These are phyloP conservation scores for Amphiprion percula DNA, from an alignment of 2,113 vertebrate species.

Conservation along the genomic window DNA sequence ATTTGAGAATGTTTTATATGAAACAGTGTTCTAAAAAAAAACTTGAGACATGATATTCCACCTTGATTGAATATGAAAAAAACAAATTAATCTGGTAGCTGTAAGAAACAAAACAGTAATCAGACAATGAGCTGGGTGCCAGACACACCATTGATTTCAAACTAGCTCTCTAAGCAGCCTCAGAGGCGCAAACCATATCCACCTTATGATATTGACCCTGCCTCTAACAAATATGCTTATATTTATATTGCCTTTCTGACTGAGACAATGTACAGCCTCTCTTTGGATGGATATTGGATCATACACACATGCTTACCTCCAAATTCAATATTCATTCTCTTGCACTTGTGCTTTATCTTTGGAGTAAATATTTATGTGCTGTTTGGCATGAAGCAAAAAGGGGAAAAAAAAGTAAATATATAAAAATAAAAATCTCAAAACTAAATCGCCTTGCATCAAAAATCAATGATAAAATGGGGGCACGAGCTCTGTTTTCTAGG, in stretches of 20 bases:
- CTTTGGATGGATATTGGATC: conserved; percentile 80
- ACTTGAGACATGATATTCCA: conserved; percentile 12
- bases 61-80: conserved; percentile 42
- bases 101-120: conserved; percentile 74
- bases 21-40: conserved; percentile 17
- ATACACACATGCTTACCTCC: conserved; percentile 78
- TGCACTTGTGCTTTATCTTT: conserved; percentile 67
- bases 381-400: conserved; percentile 58
- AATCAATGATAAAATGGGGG: conserved; percentile 85
- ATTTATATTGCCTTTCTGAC: conserved; percentile 78
- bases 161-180: conserved; percentile 74
- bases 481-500: conserved; percentile 81
- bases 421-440: conserved; percentile 61
- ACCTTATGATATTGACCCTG: conserved; percentile 78
- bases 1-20: conserved; percentile 15
- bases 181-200: conserved; percentile 69
- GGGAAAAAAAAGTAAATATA: not conserved
- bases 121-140: conserved; percentile 70
- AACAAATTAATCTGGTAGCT: conserved; percentile 62
- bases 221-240: conserved; percentile 80
- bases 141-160: conserved; percentile 76
- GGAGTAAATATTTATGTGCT: conserved; percentile 81
- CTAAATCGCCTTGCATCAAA: conserved; percentile 78
- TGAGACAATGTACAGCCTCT: conserved; percentile 73
- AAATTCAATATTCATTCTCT: conserved; percentile 83